A percentile compares a stretch with the other conserved stretches of the same genome.
These are phyloP conservation scores for Falcaria lacertinaria DNA, from an alignment of 2,888 invertebrate genomes.

Conservation along the genomic window DNA sequence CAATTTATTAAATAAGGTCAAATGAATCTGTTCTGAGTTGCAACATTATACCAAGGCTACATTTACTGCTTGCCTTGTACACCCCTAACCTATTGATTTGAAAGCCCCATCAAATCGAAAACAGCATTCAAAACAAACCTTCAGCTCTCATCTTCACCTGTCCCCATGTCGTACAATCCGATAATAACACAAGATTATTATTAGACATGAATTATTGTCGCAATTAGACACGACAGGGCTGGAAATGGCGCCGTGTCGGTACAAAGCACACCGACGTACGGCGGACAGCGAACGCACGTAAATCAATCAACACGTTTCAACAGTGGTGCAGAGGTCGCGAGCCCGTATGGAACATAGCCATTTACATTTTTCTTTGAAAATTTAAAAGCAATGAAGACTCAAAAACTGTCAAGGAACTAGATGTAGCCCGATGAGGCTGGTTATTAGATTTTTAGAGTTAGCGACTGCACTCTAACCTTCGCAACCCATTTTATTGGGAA, in stretches of 20 bases:
- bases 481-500: no score
- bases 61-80: no score
- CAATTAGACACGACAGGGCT: constrained; percentile 65
- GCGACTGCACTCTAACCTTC: no score
- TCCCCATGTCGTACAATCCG: constrained; percentile 49
- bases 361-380: neutral
- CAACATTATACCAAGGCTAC: no score
- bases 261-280: constrained; percentile 15
- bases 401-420: no score
- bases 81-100: no score
- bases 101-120: constrained; percentile 4
- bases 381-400: neutral
- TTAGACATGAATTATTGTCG: constrained; percentile 73
- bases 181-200: constrained; percentile 74
- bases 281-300: constrained; percentile 35
- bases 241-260: constrained; percentile 45
- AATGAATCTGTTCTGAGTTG: no score
- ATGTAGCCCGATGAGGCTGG: no score
- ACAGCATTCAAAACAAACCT: constrained; percentile 13
- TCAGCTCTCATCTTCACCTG: constrained; percentile 39
- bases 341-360: constrained; percentile 4
- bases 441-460: no score
- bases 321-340: constrained; percentile 19
- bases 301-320: constrained; percentile 38
- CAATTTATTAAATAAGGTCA: no score